Base-by-base conservation (phyloP, 2,113 vertebrate species). In the Pholis gunnellus region DNA sequence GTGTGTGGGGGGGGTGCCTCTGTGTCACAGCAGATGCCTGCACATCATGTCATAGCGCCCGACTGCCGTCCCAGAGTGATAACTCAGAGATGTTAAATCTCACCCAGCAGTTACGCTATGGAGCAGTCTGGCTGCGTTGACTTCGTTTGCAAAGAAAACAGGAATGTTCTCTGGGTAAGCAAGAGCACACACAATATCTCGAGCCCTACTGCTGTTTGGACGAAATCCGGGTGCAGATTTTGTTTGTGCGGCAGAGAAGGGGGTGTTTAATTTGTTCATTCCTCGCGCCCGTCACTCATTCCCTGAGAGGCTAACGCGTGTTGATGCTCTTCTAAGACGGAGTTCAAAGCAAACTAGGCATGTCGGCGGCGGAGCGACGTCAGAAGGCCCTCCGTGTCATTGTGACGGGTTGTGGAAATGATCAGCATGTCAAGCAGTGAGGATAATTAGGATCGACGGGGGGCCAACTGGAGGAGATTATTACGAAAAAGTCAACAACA, bases 151-250 rank as follows among this genome's bases (percentile, higher is more conserved):
- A 82, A 80, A 86, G 72, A 83, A 68, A 82, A 86, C 79, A 68
- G 82, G 81, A 84, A 85, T 84, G 80, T 76, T 79, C 64, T 88
- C 80, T 81, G 84, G 52, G 36, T 66, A 83, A 83, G 81, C 79
- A 50, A 80, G 83, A 64, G 40, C 25, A 79, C 63, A 42, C 77
- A 70, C 29, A 34, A 25, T 73, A 74, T 82, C 68, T 85, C 73
- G 75, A 82, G 79, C 50, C 64, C 42, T 36, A 8, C 69, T 75
- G 75, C 76, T 75, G 64, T 64, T 65, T 44, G 50, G 14, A 14
- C 2, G 2, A 25, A 29, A 14, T 64, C 42, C 1, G 25, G 17
- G 66, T 10, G 64, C 78, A 77, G 78, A 84, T 75, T 86, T 66
- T 48, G 70, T 87, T 83, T 72, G 65, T 22, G 48, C 4, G 27